These are phyloP conservation scores for Drosophila paranaensis DNA, from an alignment of 2,888 invertebrate genomes.

Conservation along the genomic window DNA sequence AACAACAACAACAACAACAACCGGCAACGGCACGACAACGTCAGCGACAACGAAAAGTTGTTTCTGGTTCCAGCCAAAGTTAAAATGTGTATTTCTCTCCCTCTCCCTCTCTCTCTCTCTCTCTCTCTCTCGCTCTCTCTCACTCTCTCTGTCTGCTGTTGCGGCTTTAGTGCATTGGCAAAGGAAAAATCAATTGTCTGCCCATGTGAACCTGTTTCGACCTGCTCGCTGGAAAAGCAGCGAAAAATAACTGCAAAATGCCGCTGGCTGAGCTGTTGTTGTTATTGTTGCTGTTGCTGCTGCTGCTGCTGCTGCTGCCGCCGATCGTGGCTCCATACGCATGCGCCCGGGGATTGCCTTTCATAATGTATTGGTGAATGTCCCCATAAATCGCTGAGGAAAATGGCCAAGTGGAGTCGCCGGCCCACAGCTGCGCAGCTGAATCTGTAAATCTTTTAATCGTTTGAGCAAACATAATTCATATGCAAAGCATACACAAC, in stretches of 20 bases:
- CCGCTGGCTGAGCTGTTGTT: conserved; percentile 45
- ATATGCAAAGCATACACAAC: conserved; percentile 54
- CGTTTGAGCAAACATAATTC: conserved; percentile 45
- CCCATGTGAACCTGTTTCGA: conserved; percentile 62
- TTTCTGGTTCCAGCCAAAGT: conserved; percentile 69
- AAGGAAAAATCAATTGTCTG: conserved; percentile 78
- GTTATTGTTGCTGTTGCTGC: not conserved
- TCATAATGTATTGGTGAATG: conserved; percentile 58
- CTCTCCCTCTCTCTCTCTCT: not conserved
- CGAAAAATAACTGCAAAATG: conserved; percentile 66
- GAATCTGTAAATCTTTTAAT: conserved; percentile 46
- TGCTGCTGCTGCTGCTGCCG: not conserved
- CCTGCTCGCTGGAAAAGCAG: conserved; percentile 49
- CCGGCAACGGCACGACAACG: conserved; percentile 67
- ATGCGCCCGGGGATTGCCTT: conserved; percentile 57
- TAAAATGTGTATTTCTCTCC: conserved; percentile 20
- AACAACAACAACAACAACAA: conserved; percentile 42
- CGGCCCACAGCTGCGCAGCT: conserved; percentile 40
- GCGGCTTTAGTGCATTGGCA: conserved; percentile 55
- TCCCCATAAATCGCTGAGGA: conserved; percentile 43
- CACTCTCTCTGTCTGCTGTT: conserved; percentile 14
- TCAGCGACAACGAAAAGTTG: conserved; percentile 67
- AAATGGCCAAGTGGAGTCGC: conserved; percentile 6
- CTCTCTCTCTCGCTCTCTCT: not conserved
- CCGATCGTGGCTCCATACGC: conserved; percentile 42